Conservation (phyloP, 2,797 vertebrate species). For the Ciconia nigra region DNA sequence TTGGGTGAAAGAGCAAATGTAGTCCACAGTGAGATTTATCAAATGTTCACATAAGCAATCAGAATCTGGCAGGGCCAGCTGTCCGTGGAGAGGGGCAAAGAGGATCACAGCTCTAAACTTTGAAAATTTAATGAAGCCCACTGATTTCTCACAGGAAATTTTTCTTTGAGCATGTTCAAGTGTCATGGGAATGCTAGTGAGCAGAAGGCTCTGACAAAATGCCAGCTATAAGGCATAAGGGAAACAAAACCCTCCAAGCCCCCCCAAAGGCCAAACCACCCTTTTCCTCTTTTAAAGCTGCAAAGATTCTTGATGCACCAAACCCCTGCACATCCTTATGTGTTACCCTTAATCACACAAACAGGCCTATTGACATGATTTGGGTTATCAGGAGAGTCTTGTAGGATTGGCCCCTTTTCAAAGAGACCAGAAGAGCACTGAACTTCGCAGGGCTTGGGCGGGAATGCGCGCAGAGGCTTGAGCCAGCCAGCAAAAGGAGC, state of each 20-base stretch:
- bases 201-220: slow-evolving; percentile 51
- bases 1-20: slow-evolving; percentile 55
- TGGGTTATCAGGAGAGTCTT: neutral
- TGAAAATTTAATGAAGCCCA: slow-evolving; percentile 52
- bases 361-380: neutral
- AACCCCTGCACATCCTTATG: neutral
- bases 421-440: neutral
- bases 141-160: slow-evolving; percentile 42
- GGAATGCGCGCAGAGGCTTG: neutral
- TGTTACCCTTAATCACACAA: neutral
- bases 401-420: neutral
- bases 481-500: neutral
- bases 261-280: slow-evolving; percentile 4
- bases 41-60: slow-evolving; percentile 45
- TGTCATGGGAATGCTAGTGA: slow-evolving; percentile 1
- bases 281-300: neutral
- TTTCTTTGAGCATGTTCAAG: neutral
- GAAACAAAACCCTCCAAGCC: neutral
- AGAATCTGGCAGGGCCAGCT: slow-evolving; percentile 26
- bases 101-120: slow-evolving; percentile 44
- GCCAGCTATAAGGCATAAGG: slow-evolving; percentile 11
- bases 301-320: neutral
- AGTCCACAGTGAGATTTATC: slow-evolving; percentile 50
- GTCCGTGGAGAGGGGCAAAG: neutral
- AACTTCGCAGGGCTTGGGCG: neutral